Evolutionary conservation across 2,888 invertebrate genomes (phyloP), one percentile per base, ranked within the genome.

Genomic region (Pherbina coryleti): DNA sequence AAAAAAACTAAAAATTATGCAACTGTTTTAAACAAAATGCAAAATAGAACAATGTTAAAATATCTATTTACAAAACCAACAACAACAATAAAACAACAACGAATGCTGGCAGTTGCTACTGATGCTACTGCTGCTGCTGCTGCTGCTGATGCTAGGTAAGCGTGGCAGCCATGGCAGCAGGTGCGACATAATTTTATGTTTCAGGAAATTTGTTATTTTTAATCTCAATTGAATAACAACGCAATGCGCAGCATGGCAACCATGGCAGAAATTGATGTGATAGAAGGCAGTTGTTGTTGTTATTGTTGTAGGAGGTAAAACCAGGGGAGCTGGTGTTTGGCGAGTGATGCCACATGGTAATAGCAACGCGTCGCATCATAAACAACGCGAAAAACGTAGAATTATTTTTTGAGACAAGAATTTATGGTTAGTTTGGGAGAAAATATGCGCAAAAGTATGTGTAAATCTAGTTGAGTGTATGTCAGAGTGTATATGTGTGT

Each of bases 151-250:
- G 66, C 34, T 37, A 53, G 75, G 67, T 34, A 67, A 44, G 67
- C 67, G 75, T 67, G 34, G 66, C 53, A 72, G 60, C 37, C 19
- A 7, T 71, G 51, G 76, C 71, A 71, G 76, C 62, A 64, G 76
- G 51, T 72, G 72, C 67, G 66, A 66, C 67, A 77, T 72, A 72
- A 72, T 77, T 77, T 67, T 49, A 67, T 55, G 53, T 72, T 66
- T 64, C 64, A 75, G 67, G 75, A 75, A 75, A 75, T 75, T 66
- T 75, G 66, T 75, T 75, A 75, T 75, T 67, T 67, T 75, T 75
- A 67, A 67, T 75, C 75, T 75, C 66, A 75, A 75, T 75, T 75
- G 66, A 75, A 75, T 75, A 75, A 75, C 66, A 67, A 55, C 66
- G 75, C 66, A 25, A 28, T n/a, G 64, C 25, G 51, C 8, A n/a